Percentiles rank a stretch among this genome's conserved stretches.
These are phyloP conservation scores for Zygothrica quintamaculata DNA, from an alignment of 2,888 invertebrate genomes.

Conservation along the genomic window DNA sequence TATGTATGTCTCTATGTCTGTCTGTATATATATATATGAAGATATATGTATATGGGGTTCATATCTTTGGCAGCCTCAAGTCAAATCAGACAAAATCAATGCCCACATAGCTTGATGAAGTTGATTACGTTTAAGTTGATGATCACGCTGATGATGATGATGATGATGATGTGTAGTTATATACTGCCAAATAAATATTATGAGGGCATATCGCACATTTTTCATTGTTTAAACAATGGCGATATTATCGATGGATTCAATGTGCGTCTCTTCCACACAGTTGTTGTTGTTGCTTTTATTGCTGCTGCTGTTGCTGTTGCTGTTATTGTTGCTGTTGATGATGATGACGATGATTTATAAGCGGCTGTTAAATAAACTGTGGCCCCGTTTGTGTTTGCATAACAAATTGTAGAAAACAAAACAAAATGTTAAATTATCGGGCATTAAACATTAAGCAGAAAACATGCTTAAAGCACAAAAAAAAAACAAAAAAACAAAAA, in stretches of 20 bases:
- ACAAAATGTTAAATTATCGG: conserved; percentile 65
- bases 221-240: conserved; percentile 66
- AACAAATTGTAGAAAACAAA: conserved; percentile 66
- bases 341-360: conserved; percentile 72
- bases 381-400: conserved; percentile 75
- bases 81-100: conserved; percentile 49
- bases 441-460: conserved; percentile 72
- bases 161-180: conserved; percentile 53
- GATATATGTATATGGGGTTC: conserved; percentile 21
- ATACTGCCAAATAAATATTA: conserved; percentile 73
- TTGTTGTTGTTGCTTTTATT: conserved; percentile 11
- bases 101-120: conserved; percentile 55
- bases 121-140: conserved; percentile 4
- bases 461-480: conserved; percentile 52
- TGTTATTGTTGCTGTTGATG: conserved; percentile 39
- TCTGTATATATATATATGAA: too few species aligned
- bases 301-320: conserved; percentile 39
- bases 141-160: conserved; percentile 21
- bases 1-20: not conserved
- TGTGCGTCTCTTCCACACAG: conserved; percentile 14
- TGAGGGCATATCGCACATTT: conserved; percentile 71
- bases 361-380: conserved; percentile 69
- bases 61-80: conserved; percentile 12
- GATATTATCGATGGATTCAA: conserved; percentile 52
- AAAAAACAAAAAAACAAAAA: conserved; percentile 14